Evolutionary conservation across 2,113 vertebrate genomes (phyloP).

Genomic region (Mionectes macconnelli): DNA sequence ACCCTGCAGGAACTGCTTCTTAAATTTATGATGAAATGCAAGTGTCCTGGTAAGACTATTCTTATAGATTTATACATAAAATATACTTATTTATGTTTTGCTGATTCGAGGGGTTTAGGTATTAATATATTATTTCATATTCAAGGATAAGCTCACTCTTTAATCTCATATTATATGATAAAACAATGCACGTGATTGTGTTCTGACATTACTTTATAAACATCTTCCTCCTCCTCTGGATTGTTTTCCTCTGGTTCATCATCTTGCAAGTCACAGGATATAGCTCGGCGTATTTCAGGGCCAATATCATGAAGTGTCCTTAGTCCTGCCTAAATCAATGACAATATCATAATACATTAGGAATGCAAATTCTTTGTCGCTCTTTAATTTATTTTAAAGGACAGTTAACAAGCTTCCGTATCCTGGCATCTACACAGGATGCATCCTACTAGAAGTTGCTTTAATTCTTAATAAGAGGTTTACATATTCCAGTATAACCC

Average conservation of each 20-base stretch:
- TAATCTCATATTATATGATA: background rate
- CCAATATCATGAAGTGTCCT: slow-evolving; percentile 99
- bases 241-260: slow-evolving; percentile 96
- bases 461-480: background rate
- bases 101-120: background rate
- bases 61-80: background rate
- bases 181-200: slow-evolving; percentile 30
- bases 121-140: background rate
- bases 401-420: background rate
- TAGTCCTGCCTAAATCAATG: slow-evolving; percentile 95
- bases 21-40: background rate
- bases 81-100: background rate
- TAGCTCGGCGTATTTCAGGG: slow-evolving; percentile 98
- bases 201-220: slow-evolving; percentile 93
- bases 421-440: background rate
- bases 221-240: slow-evolving; percentile 94
- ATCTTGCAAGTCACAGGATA: slow-evolving; percentile 99
- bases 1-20: background rate
- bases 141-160: background rate
- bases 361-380: background rate
- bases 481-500: background rate
- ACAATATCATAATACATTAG: slow-evolving; percentile 81
- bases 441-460: background rate
- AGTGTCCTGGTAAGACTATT: background rate
- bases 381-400: background rate